These are phyloP conservation scores for Hemiprocne comata DNA, from an alignment of 2,113 vertebrate species.

Conservation along the genomic window DNA sequence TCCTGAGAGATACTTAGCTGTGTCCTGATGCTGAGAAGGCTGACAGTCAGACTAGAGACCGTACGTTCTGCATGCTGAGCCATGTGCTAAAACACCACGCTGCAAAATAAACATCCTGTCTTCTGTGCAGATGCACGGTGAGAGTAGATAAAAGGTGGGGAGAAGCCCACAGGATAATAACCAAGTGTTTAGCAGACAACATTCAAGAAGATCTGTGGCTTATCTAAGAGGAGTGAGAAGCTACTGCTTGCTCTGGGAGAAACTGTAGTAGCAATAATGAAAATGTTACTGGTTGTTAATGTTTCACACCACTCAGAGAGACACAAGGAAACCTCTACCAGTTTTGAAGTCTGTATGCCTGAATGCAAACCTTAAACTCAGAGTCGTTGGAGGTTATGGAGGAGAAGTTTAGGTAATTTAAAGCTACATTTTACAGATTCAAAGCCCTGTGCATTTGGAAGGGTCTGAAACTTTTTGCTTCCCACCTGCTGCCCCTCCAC, in stretches of 20 bases:
- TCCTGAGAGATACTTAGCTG: neutral
- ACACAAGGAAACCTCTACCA: neutral
- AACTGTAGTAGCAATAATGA: neutral
- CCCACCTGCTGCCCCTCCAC: no score
- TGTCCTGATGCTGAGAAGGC: neutral
- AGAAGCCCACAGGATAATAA: neutral
- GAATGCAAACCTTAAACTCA: neutral
- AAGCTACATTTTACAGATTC: neutral
- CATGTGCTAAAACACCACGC: neutral
- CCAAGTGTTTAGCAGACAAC: neutral
- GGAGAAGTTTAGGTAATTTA: neutral
- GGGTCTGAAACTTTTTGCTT: neutral
- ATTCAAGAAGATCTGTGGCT: neutral
- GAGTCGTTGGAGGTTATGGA: neutral
- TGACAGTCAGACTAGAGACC: neutral
- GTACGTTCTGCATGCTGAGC: neutral
- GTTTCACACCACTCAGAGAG: neutral
- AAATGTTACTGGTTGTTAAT: neutral
- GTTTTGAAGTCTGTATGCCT: neutral
- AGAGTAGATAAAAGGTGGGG: neutral
- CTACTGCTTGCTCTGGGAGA: neutral
- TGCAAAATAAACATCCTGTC: neutral
- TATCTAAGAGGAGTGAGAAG: neutral
- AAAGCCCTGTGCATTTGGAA: neutral
- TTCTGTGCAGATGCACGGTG: neutral